These are phyloP conservation scores for Slavum lentiscoides DNA, from an alignment of 2,888 invertebrate species.

Conservation along the genomic window DNA sequence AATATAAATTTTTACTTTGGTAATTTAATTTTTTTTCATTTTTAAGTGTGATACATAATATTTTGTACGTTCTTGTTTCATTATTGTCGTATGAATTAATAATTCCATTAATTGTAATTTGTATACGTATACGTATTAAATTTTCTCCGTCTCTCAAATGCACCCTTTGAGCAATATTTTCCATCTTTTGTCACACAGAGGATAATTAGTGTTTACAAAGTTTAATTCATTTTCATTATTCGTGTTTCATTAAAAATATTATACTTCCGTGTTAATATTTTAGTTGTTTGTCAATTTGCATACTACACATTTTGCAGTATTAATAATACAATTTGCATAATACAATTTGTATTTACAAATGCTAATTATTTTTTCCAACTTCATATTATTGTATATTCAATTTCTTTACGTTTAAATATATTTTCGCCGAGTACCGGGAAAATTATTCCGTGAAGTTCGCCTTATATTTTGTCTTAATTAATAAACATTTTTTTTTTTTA, in stretches of 20 bases:
- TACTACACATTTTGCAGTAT: not conserved
- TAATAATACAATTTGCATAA: not conserved
- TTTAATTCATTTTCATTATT: not conserved
- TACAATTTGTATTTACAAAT: not conserved
- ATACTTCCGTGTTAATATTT: not conserved
- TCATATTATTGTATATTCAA: not conserved
- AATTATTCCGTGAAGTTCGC: too few species aligned
- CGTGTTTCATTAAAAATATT: not conserved
- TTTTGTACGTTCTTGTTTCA: too few species aligned
- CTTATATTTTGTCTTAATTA: too few species aligned
- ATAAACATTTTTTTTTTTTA: too few species aligned
- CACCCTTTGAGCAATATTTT: not conserved
- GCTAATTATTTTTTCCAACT: not conserved
- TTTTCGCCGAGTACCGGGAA: too few species aligned
- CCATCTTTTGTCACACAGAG: not conserved
- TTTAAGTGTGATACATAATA: too few species aligned
- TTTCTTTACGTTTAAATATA: too few species aligned
- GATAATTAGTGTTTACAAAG: not conserved
- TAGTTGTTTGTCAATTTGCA: not conserved
- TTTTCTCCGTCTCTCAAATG: not conserved
- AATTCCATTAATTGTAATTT: not conserved
- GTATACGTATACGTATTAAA: not conserved
- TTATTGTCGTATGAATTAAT: not conserved
- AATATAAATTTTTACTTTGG: too few species aligned
- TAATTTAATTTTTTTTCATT: too few species aligned